Evolutionary conservation across 1,140 invertebrate species (phyloP), one percentile per base, ranked within the genome.

Genomic region (Zaprionus ghesquierei): DNA sequence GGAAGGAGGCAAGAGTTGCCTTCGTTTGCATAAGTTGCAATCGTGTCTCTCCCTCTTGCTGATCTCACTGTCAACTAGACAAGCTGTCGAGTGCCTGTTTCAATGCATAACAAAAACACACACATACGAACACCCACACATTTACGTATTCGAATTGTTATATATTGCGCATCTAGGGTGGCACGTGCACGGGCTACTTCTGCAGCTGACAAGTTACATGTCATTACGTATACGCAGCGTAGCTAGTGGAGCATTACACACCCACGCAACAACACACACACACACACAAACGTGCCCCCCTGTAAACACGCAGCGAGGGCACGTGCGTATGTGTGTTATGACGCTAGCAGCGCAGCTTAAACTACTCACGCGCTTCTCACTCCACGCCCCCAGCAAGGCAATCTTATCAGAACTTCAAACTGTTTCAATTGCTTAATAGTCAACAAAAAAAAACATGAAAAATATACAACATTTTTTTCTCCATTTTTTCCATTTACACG

Each of bases 1-100:
- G 6, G 6, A 2, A 2, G 5, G 6, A 9, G 35, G 35, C 35
- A n/a, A n/a, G 5, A 41, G n/a, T 41, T 15, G 35, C 35, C 50
- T 10, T 20, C 23, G 18, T 56, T 72, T 66, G 55, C 44, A 74
- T 74, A 74, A 63, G 58, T 41, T 58, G n/a, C 59, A 69, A 62
- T 69, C 65, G 56, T 41, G 44, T 81, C 73, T 81, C 73, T 77
- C 56, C 53, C 75, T 75, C 49, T 69, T 58, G 54, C 44, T 51
- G 65, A 84, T 86, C 73, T 73, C 46, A 56, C 69, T 38, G 20
- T 44, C 23, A 44, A 10, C 41, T n/a, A n/a, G n/a, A n/a, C n/a
- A n/a, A n/a, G 25, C 27, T 2, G 23, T 18, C n/a, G n/a, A 44
- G 9, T 18, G 20, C 22, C n/a, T 38, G 35, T n/a, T 35, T 35